Evolutionary conservation across 1,140 invertebrate genomes (phyloP), one percentile per base, ranked within the genome.

Genomic region (Procambarus virginalis): DNA sequence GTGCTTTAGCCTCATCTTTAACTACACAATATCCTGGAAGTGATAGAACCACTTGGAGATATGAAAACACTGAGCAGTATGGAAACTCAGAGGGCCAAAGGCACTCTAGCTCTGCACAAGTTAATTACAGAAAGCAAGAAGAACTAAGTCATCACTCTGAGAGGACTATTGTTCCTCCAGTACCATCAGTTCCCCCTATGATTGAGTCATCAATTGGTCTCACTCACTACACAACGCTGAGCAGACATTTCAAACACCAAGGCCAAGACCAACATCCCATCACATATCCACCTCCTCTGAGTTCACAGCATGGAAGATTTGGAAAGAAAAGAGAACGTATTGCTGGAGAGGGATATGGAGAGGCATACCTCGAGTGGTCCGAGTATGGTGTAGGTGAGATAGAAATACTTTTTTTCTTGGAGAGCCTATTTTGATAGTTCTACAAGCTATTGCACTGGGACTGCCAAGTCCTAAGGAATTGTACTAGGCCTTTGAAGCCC

Each of bases 321-420:
- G 82, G 81, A 68, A 55, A 51, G 60, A 51, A 70, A 17, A 45
- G 34, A 14, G 58, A 75, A 20, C 83, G 77, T n/a, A 73, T 73
- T 3, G 51, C 89, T 58, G 78, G 78, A 17, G 84, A 87, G 45
- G 91, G 91, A 14, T 92, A 80, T 84, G 91, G 91, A 9, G 79
- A 92, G 48, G 91, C 84, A 10, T 92, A 92, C 78, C 75, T 92
- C 2, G 77, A 84, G 70, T 87, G 87, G 88, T 90, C 91, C 10
- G 91, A 92, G 79, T 90, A 87, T 77, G 91, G 91, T 22, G 55
- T 91, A 78, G 84, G 90, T 91, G 73, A 91, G 90, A 60, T 45
- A 34, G 8, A 4, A 17, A n/a, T 20, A 68, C 12, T n/a, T 20
- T 68, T 20, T 68, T 4, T 51, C 3, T 34, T 34, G 0, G 34